Conservation (phyloP, 92 coral and sea anemone species). For the Porites evermanni region DNA sequence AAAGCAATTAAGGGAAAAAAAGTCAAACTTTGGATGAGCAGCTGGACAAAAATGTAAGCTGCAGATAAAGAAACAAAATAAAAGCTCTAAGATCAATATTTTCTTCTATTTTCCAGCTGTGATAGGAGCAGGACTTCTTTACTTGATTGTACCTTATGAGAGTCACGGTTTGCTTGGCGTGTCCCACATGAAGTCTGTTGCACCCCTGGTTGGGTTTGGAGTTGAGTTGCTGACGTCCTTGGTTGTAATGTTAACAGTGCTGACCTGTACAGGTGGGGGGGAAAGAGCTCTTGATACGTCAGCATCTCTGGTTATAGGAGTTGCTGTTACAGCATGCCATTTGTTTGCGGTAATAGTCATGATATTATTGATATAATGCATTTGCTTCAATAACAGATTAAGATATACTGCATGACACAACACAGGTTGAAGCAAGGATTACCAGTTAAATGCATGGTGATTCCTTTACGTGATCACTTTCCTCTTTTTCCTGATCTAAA, state of each 20-base stretch:
- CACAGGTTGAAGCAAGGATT: too few relatives aligned
- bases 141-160: constrained; percentile 56
- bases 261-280: constrained; percentile 53
- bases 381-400: neutral
- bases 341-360: constrained; percentile 60
- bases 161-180: constrained; percentile 59
- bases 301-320: constrained; percentile 63
- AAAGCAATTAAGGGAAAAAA: neutral
- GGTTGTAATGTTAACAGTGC: constrained; percentile 58
- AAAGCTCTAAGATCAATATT: neutral
- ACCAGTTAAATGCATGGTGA: too few relatives aligned
- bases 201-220: constrained; percentile 58
- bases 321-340: constrained; percentile 66
- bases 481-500: too few relatives aligned
- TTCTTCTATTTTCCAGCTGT: constrained; percentile 39
- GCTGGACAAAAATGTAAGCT: neutral
- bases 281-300: constrained; percentile 44
- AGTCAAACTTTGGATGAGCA: neutral
- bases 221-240: constrained; percentile 73
- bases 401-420: neutral
- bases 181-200: constrained; percentile 42
- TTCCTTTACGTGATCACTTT: too few relatives aligned
- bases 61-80: neutral
- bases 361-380: neutral
- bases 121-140: constrained; percentile 70